phyloP scores from a whole-genome alignment of 2,113 vertebrate species.

The Tragelaphus strepsiceros region DNA sequence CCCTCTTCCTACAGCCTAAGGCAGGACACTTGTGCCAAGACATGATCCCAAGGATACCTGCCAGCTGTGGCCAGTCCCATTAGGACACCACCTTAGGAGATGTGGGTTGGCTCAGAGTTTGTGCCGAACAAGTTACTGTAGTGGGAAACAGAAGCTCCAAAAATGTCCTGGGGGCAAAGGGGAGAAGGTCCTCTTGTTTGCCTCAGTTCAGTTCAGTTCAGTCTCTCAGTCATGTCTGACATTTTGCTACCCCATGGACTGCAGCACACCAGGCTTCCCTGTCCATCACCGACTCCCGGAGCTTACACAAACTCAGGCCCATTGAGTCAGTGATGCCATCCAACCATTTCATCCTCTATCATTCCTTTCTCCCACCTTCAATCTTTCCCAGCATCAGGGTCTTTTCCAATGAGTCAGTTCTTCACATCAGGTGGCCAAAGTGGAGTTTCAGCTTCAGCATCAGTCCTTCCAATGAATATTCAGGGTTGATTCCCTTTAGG shows the following conservation, averaged over 20 bases:
- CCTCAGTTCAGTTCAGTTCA: neutral
- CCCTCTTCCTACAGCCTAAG: neutral
- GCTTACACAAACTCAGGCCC: neutral
- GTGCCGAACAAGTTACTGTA: neutral
- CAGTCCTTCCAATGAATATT: neutral
- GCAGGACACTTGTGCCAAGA: neutral
- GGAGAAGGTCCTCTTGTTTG: neutral
- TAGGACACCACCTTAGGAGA: neutral
- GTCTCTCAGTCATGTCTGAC: neutral
- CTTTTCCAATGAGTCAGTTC: neutral
- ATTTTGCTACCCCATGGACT: neutral
- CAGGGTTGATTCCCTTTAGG: neutral
- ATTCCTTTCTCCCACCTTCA: neutral
- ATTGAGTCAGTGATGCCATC: neutral
- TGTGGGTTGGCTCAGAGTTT: neutral
- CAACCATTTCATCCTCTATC: neutral
- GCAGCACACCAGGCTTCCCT: neutral
- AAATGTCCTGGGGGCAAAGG: neutral
- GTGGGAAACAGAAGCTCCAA: neutral
- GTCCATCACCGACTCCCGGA: rapidly evolving
- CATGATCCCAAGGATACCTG: neutral
- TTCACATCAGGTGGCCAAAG: neutral
- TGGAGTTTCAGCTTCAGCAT: neutral
- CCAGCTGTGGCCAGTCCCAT: too few species aligned
- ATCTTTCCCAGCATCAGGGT: neutral